Evolutionary conservation across 1,140 invertebrate species (phyloP).

Genomic region (Bombus confusus): DNA sequence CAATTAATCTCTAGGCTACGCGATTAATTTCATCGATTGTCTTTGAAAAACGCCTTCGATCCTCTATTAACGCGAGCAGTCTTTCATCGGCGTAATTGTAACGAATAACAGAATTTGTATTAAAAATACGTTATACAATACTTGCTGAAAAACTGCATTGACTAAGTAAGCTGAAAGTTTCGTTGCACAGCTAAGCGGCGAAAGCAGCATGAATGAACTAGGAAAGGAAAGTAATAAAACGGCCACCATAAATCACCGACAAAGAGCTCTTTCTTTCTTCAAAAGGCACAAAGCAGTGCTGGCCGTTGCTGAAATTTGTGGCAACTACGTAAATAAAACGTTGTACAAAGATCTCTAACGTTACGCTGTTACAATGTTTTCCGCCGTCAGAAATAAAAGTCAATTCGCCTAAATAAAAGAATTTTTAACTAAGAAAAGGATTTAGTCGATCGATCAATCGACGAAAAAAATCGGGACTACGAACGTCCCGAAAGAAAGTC

Average conservation of each 20-base stretch:
- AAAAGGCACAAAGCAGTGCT: background rate
- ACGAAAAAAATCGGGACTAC: no score
- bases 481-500: no score
- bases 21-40: no score
- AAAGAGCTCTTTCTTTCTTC: background rate
- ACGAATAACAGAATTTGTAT: background rate
- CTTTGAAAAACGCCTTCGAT: no score
- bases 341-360: background rate
- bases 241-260: background rate
- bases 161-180: background rate
- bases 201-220: background rate
- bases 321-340: slow-evolving; percentile 1
- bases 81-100: background rate
- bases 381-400: no score
- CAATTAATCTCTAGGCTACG: no score
- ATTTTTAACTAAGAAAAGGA: no score
- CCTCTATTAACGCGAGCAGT: no score
- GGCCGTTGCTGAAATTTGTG: background rate
- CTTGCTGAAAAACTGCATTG: background rate
- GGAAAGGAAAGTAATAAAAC: slow-evolving; percentile 12
- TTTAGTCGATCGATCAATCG: no score
- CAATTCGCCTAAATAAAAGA: no score
- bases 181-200: background rate
- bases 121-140: background rate
- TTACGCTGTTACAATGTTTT: background rate